phyloP scores from a whole-genome alignment of 2,888 invertebrate species.

The Iphiclides podalirius region DNA sequence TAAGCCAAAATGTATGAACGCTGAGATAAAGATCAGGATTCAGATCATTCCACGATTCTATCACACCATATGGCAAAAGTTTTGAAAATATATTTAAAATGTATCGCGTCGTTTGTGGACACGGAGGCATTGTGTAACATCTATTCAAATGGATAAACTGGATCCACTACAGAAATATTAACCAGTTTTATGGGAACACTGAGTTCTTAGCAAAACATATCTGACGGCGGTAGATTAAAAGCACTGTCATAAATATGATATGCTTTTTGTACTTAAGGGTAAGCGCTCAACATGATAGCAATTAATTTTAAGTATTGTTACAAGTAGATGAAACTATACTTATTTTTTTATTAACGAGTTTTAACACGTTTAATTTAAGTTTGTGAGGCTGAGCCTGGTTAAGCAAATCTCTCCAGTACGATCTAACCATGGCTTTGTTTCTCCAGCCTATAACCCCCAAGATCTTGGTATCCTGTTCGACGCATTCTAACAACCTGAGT shows the following conservation, averaged over 20 bases:
- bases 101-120: not conserved
- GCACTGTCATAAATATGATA: not conserved
- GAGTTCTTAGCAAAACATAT: not conserved
- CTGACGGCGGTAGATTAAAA: not conserved
- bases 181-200: not conserved
- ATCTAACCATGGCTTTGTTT: too few species aligned
- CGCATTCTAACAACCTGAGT: too few species aligned
- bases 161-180: not conserved
- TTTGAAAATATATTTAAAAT: constrained; percentile 28
- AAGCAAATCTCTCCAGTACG: too few species aligned
- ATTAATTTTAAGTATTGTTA: not conserved
- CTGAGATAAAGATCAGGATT: constrained; percentile 66
- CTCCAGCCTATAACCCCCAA: too few species aligned
- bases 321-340: not conserved
- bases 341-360: not conserved
- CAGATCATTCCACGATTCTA: constrained; percentile 62
- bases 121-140: not conserved
- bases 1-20: constrained; percentile 73
- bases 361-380: not conserved
- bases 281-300: not conserved
- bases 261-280: not conserved
- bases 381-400: not conserved
- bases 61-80: constrained; percentile 60
- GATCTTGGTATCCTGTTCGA: too few species aligned
- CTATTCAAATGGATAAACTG: not conserved